These are phyloP conservation scores for Amiota minor DNA, from an alignment of 2,888 invertebrate genomes.

Conservation along the genomic window DNA sequence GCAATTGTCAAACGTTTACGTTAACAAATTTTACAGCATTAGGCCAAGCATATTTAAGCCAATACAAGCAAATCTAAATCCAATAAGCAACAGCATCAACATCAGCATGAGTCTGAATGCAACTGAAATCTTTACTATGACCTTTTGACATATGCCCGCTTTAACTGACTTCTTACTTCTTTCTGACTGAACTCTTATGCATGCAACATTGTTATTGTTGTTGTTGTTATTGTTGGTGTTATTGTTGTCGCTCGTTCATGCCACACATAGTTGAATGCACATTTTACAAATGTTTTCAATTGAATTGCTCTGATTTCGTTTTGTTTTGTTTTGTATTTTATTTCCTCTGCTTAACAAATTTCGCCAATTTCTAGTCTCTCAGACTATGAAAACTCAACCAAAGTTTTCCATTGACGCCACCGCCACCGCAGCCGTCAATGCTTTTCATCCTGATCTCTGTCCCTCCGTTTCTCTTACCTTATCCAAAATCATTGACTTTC, in stretches of 20 bases:
- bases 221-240: conserved; percentile 40
- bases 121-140: conserved; percentile 55
- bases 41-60: conserved; percentile 14
- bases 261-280: conserved; percentile 42
- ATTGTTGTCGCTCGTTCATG: no score
- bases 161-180: conserved; percentile 54
- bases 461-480: neutral
- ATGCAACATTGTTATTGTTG: conserved; percentile 30
- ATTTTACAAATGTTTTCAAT: conserved; percentile 67
- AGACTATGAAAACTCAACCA: no score
- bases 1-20: conserved; percentile 49
- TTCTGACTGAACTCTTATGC: conserved; percentile 28
- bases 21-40: conserved; percentile 60
- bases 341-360: conserved; percentile 15
- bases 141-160: conserved; percentile 62
- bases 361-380: neutral
- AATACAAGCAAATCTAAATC: conserved; percentile 25
- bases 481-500: no score
- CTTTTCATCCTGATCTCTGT: neutral
- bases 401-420: no score
- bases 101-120: conserved; percentile 20
- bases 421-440: neutral
- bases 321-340: conserved; percentile 12
- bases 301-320: conserved; percentile 64
- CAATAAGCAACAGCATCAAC: neutral